Evolutionary conservation across 2,113 vertebrate species (phyloP).

Genomic region (Lonchura striata): DNA sequence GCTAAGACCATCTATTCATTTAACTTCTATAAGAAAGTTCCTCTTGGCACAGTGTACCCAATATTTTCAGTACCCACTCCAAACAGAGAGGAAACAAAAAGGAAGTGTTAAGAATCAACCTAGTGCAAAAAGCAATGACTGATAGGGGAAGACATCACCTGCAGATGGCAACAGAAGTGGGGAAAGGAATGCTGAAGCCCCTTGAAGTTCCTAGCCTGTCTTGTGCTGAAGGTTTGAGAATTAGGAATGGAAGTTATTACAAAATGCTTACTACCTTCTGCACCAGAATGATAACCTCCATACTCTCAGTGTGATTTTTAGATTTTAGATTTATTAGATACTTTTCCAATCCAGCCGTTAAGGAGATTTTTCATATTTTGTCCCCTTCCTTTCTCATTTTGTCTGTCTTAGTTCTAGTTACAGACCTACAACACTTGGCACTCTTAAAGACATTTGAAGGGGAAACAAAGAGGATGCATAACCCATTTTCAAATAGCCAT

Average conservation of each 20-base stretch:
- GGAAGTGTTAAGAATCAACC: not conserved
- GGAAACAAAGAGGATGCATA: accelerated
- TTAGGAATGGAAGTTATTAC: not conserved
- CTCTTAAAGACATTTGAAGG: not conserved
- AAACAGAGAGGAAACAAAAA: not conserved
- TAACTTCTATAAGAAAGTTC: not conserved
- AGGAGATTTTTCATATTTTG: not conserved
- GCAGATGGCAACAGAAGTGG: not conserved
- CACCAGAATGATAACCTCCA: not conserved
- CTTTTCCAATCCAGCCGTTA: not conserved
- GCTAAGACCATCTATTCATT: not conserved
- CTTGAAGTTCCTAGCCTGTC: not conserved
- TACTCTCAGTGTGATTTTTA: not conserved
- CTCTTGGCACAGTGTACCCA: not conserved
- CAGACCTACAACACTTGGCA: not conserved
- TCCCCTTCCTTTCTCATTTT: not conserved
- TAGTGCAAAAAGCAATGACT: not conserved
- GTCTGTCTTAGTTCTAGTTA: not conserved
- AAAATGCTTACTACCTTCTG: not conserved
- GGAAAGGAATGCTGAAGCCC: not conserved
- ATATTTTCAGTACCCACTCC: not conserved
- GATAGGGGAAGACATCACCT: not conserved
- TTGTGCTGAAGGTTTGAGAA: not conserved
- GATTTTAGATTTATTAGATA: no score
- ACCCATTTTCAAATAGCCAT: not conserved